A percentile compares a stretch with the other conserved stretches of the same genome.
phyloP scores from a whole-genome alignment of 1,140 invertebrate genomes.

The Cydia pomonella region DNA sequence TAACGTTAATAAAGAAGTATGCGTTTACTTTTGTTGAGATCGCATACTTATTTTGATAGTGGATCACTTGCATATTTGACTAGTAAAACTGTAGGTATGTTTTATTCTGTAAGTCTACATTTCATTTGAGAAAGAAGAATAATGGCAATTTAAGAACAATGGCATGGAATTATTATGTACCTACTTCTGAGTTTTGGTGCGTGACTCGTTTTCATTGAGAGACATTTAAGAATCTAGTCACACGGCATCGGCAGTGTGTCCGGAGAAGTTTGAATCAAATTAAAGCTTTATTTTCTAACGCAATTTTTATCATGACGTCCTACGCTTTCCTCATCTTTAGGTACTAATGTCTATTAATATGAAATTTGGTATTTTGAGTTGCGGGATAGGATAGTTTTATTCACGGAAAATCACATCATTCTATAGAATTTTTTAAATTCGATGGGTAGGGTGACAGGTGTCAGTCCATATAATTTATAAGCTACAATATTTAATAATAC shows the following conservation, averaged over 20 bases:
- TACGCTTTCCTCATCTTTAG: too few relatives aligned
- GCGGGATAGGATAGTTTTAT: too few relatives aligned
- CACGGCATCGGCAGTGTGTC: not conserved
- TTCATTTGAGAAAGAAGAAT: not conserved
- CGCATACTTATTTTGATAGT: not conserved
- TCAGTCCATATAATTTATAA: too few relatives aligned
- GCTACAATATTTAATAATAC: too few relatives aligned
- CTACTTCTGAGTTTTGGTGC: not conserved
- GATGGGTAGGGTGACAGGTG: too few relatives aligned
- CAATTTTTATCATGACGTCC: not conserved
- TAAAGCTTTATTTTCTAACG: not conserved
- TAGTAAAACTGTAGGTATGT: not conserved
- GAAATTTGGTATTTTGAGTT: too few relatives aligned
- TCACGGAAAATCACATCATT: too few relatives aligned
- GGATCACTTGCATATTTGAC: not conserved
- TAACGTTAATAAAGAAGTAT: conserved; percentile 28
- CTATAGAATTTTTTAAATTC: too few relatives aligned
- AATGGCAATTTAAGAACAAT: not conserved
- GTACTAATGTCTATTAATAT: too few relatives aligned
- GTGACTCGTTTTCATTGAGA: conserved; percentile 1
- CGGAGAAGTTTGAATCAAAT: not conserved
- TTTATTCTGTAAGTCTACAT: too few relatives aligned
- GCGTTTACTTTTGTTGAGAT: not conserved
- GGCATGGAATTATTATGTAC: conserved; percentile 2
- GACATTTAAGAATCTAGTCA: conserved; percentile 8